Conservation (phyloP, 2,888 invertebrate genomes). For the Phymatocera aterrima region DNA sequence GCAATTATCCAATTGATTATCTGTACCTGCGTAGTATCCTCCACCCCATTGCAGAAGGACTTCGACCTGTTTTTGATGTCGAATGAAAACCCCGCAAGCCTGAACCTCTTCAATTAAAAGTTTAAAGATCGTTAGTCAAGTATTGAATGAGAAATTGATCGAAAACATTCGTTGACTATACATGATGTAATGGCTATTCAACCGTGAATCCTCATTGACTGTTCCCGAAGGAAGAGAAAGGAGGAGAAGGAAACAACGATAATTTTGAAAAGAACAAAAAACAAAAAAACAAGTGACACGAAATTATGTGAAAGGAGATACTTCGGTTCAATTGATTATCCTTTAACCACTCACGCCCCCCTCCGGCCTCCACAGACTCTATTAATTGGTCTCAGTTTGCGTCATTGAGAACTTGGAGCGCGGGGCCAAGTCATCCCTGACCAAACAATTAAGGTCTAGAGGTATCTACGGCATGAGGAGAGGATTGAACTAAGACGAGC, state of each 20-base stretch:
- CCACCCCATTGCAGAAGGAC: neutral
- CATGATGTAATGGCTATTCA: neutral
- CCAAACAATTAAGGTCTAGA: slow-evolving; percentile 40
- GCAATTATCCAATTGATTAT: neutral
- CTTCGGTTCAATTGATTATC: slow-evolving; percentile 22
- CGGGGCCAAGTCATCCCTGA: slow-evolving; percentile 24
- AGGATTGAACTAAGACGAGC: neutral
- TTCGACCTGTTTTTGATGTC: neutral
- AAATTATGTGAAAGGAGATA: neutral
- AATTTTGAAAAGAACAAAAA: neutral
- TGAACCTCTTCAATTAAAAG: neutral
- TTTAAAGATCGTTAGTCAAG: neutral
- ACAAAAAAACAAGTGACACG: neutral
- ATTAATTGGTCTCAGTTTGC: slow-evolving; percentile 43
- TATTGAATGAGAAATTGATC: neutral
- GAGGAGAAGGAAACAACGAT: neutral
- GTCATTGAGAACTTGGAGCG: slow-evolving; percentile 23
- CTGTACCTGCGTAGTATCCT: neutral
- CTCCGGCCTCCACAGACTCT: neutral
- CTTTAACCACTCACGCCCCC: neutral
- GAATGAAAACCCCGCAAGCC: neutral
- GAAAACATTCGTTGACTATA: neutral
- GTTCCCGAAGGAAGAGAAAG: neutral
- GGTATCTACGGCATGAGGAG: neutral
- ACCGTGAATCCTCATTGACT: neutral